phyloP scores from a whole-genome alignment of 2,888 invertebrate genomes.

The Acanthococcus lagerstroemiae region DNA sequence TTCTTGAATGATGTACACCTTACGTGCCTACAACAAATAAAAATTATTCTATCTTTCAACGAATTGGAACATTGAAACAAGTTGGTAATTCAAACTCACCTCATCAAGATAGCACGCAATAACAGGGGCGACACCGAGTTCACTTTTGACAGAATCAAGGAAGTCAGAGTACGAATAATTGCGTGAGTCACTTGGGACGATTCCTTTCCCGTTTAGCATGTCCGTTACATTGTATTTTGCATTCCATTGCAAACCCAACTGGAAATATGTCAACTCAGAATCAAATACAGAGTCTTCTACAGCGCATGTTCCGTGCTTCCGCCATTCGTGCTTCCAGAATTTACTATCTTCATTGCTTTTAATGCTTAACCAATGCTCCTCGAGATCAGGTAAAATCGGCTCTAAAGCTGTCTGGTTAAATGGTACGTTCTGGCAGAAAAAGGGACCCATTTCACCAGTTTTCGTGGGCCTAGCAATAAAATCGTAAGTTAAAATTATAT shows the following conservation, averaged over 20 bases:
- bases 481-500: not conserved
- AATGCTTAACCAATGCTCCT: slow-evolving; percentile 61
- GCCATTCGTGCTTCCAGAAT: slow-evolving; percentile 74
- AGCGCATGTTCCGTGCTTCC: slow-evolving; percentile 74
- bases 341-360: slow-evolving; percentile 49
- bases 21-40: not conserved
- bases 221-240: slow-evolving; percentile 51
- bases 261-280: slow-evolving; percentile 59
- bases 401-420: slow-evolving; percentile 54
- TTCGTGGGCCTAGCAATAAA: not conserved
- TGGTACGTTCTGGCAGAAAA: slow-evolving; percentile 41
- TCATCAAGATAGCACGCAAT: not conserved
- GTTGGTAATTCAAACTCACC: not conserved
- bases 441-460: not conserved
- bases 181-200: not conserved
- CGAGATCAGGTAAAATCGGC: slow-evolving; percentile 49
- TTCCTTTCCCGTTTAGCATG: slow-evolving; percentile 43
- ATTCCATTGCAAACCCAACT: slow-evolving; percentile 52
- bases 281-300: slow-evolving; percentile 48
- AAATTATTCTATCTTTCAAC: not conserved
- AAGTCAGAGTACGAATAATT: not conserved
- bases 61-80: not conserved
- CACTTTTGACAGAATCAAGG: not conserved
- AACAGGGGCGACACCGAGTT: not conserved
- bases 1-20: not conserved